Conservation (phyloP, 2,888 invertebrate species). For the Rhynchonema sp. region DNA sequence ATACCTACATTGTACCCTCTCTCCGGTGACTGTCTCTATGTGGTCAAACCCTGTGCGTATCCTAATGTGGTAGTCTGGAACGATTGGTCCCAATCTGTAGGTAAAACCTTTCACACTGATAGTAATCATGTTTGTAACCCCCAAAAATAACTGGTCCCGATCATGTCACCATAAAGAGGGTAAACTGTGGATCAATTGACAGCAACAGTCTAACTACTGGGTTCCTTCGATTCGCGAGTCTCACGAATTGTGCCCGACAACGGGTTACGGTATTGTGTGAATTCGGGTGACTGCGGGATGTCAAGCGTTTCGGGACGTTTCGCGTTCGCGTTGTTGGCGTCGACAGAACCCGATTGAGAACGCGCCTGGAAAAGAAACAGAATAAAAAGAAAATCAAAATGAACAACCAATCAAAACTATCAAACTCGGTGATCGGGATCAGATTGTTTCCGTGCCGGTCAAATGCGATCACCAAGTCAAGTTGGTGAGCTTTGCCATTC, state of each 20-base stretch:
- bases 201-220: not conserved
- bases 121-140: no score
- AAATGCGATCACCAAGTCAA: no score
- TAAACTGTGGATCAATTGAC: no score
- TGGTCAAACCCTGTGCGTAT: not conserved
- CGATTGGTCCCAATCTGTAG: no score
- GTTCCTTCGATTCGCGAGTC: constrained; percentile 12
- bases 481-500: no score
- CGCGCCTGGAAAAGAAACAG: not conserved
- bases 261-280: constrained; percentile 15
- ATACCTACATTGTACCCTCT: no score
- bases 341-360: not conserved
- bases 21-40: no score
- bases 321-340: not conserved
- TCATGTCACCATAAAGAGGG: no score
- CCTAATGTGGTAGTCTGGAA: not conserved
- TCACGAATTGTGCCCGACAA: constrained; percentile 14
- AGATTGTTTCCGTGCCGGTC: no score
- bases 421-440: no score
- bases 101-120: no score
- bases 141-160: no score
- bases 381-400: not conserved
- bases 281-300: not conserved
- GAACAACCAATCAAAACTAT: not conserved
- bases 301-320: not conserved